Conservation (phyloP, 2,888 invertebrate species). For the Antheraea yamamai region DNA sequence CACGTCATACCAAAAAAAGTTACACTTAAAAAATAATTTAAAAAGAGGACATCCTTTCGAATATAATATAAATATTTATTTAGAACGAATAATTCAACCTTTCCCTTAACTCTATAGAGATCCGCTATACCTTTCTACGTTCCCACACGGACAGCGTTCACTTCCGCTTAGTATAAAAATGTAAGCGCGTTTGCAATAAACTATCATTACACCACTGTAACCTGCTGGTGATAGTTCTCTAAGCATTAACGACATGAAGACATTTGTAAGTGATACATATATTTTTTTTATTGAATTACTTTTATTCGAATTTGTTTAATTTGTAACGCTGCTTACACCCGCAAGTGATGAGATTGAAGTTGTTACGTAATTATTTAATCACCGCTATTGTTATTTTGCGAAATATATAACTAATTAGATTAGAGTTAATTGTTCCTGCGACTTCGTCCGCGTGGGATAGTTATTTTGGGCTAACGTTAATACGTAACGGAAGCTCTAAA, state of each 20-base stretch:
- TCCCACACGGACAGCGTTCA: slow-evolving; percentile 58
- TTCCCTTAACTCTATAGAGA: slow-evolving; percentile 42
- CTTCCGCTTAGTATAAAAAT: slow-evolving; percentile 77
- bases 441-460: too few relatives aligned
- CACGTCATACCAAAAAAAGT: too few relatives aligned
- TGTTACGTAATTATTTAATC: neutral
- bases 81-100: neutral
- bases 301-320: neutral
- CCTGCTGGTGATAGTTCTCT: slow-evolving; percentile 46
- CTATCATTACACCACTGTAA: slow-evolving; percentile 62
- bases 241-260: slow-evolving; percentile 70
- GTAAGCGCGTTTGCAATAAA: slow-evolving; percentile 60
- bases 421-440: too few relatives aligned
- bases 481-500: too few relatives aligned
- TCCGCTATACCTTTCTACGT: slow-evolving; percentile 66
- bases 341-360: neutral
- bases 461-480: too few relatives aligned
- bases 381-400: neutral
- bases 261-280: slow-evolving; percentile 63
- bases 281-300: neutral
- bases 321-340: neutral
- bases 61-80: neutral
- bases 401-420: neutral
- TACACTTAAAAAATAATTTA: neutral
- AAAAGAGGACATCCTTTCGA: neutral